Conservation (phyloP, 2,797 vertebrate genomes). For the Chiloscyllium punctatum region DNA sequence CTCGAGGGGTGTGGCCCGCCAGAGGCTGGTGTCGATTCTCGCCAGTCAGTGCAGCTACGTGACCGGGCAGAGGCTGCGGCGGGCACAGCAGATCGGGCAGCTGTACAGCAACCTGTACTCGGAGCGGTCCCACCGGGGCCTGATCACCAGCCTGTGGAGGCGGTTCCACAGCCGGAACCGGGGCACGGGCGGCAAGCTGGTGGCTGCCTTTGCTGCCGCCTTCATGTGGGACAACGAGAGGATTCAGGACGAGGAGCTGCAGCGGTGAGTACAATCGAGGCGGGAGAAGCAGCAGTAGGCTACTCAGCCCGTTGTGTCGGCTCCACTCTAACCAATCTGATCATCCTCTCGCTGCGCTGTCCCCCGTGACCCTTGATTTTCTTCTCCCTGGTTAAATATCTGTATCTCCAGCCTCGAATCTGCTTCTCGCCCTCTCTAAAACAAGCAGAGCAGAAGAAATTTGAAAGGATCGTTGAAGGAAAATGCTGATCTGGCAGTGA, state of each 20-base stretch:
- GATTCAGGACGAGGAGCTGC: constrained; percentile 83
- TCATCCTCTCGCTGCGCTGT: too few relatives aligned
- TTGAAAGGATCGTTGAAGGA: too few relatives aligned
- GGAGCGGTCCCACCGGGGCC: constrained; percentile 64
- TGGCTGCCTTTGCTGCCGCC: constrained; percentile 74
- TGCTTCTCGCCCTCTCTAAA: too few relatives aligned
- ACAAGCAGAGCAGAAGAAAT: too few relatives aligned
- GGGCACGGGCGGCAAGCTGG: constrained; percentile 59
- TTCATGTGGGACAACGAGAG: constrained; percentile 88
- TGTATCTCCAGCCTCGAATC: too few relatives aligned
- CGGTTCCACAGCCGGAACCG: constrained; percentile 64
- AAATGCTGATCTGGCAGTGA: too few relatives aligned
- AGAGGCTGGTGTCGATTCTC: constrained; percentile 64
- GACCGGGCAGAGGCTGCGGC: constrained; percentile 72
- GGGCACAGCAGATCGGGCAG: constrained; percentile 70
- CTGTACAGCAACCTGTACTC: constrained; percentile 78
- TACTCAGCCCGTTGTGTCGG: too few relatives aligned
- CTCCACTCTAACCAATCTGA: too few relatives aligned
- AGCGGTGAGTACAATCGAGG: constrained; percentile 57
- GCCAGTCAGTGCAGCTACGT: constrained; percentile 79
- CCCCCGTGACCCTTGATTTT: too few relatives aligned
- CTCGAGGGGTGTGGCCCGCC: background rate
- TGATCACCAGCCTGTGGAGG: constrained; percentile 70
- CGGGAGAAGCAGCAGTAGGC: background rate
- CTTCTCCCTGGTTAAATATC: too few relatives aligned